These are phyloP conservation scores for Craseonycteris thonglongyai DNA, from an alignment of 2,113 vertebrate genomes.

Conservation along the genomic window DNA sequence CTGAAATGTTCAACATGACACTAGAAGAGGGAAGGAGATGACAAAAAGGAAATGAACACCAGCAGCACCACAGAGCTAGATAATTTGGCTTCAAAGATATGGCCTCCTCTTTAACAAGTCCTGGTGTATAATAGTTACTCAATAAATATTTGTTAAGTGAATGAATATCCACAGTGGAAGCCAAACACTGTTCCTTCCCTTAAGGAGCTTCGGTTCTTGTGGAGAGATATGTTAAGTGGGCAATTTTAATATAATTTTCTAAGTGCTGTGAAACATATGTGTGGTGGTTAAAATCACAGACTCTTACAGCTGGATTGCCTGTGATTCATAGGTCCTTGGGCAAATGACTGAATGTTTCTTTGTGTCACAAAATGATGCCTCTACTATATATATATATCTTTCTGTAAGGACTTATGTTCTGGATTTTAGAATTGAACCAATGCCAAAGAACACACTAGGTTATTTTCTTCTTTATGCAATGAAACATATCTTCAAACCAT, in stretches of 20 bases:
- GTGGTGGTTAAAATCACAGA: conserved; percentile 1
- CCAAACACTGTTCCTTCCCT: neutral
- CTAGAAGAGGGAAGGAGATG: neutral
- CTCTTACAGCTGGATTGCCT: no score
- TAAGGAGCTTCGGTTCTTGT: neutral
- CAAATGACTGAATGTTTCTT: conserved; percentile 8
- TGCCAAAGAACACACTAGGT: neutral
- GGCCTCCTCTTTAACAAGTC: neutral
- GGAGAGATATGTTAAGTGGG: neutral
- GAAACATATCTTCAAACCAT: neutral
- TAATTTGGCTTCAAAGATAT: conserved; percentile 8
- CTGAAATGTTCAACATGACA: neutral
- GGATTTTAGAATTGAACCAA: conserved; percentile 21
- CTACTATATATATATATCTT: neutral
- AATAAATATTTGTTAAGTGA: conserved; percentile 26
- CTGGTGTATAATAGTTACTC: neutral
- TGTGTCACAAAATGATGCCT: neutral
- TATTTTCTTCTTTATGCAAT: neutral
- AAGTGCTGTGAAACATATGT: neutral
- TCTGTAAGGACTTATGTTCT: neutral
- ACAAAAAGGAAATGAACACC: conserved; percentile 5
- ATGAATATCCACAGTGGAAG: neutral
- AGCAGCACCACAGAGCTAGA: neutral
- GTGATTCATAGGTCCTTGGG: neutral
- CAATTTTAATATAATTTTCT: conserved; percentile 18